Percentiles rank a stretch among this genome's conserved stretches.
These are phyloP conservation scores for Tenodera sinensis DNA, from an alignment of 2,888 invertebrate genomes.

Conservation along the genomic window DNA sequence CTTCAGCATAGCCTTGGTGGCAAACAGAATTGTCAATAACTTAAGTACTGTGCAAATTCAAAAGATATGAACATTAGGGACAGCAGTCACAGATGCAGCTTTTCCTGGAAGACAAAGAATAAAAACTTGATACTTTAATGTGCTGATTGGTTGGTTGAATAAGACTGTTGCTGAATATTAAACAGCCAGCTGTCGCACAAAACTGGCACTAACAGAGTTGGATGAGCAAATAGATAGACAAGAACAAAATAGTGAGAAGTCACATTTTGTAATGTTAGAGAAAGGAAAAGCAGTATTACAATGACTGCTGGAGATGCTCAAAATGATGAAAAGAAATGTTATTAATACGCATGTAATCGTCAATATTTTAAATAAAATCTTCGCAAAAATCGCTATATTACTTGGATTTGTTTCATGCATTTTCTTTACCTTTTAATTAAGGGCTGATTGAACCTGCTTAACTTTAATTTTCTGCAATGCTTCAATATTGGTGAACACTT, in stretches of 20 bases:
- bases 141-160: not conserved
- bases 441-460: too few species aligned
- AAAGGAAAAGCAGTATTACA: not conserved
- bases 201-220: not conserved
- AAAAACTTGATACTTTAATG: not conserved
- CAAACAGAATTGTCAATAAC: not conserved
- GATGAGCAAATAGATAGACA: not conserved
- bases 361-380: constrained; percentile 20
- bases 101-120: not conserved
- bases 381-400: constrained; percentile 1
- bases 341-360: not conserved
- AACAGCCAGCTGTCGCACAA: not conserved
- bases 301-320: constrained; percentile 4
- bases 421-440: too few species aligned
- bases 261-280: not conserved
- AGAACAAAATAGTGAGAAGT: not conserved
- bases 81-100: not conserved
- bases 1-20: not conserved
- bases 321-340: not conserved
- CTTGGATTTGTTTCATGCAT: not conserved
- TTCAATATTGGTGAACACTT: too few species aligned
- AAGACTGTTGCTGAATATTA: not conserved
- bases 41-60: not conserved
- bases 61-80: not conserved
- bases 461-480: too few species aligned